A percentile compares a stretch with the other conserved stretches of the same genome.
These are phyloP conservation scores for Osmerus eperlanus DNA, from an alignment of 2,113 vertebrate species.

Conservation along the genomic window DNA sequence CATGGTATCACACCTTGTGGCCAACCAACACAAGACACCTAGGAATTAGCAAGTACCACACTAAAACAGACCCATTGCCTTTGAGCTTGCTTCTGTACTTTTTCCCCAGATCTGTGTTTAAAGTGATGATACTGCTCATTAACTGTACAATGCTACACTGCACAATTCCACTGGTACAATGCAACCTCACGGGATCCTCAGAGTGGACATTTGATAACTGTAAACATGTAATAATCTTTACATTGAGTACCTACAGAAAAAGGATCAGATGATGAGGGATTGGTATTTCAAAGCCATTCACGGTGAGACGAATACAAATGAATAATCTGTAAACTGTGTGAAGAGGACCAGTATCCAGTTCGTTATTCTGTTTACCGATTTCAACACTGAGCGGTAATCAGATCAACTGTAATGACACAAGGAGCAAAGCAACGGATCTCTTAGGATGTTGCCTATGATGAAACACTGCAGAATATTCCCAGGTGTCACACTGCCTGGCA, in stretches of 20 bases:
- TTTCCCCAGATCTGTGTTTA: background rate
- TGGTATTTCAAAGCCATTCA: background rate
- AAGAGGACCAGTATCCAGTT: background rate
- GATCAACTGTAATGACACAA: constrained; percentile 40
- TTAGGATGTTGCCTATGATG: constrained; percentile 55
- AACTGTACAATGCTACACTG: too few relatives aligned
- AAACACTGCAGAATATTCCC: constrained; percentile 54
- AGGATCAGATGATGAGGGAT: too few relatives aligned
- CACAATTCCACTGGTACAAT: too few relatives aligned
- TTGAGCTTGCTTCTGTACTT: background rate
- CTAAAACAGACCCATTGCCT: background rate
- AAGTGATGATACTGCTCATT: background rate
- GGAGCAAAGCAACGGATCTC: constrained; percentile 48
- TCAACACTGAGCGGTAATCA: constrained; percentile 22
- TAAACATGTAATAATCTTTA: too few relatives aligned
- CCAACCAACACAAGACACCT: constrained; percentile 4
- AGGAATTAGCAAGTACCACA: background rate
- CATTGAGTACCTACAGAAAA: too few relatives aligned
- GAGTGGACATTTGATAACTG: too few relatives aligned
- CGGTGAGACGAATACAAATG: background rate
- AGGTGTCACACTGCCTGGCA: constrained; percentile 38
- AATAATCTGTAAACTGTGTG: background rate
- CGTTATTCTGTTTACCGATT: constrained; percentile 43
- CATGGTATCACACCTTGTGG: constrained; percentile 60
- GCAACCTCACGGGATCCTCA: too few relatives aligned